Evolutionary conservation across 2,888 invertebrate species (phyloP).

Genomic region (Zygaena filipendulae): DNA sequence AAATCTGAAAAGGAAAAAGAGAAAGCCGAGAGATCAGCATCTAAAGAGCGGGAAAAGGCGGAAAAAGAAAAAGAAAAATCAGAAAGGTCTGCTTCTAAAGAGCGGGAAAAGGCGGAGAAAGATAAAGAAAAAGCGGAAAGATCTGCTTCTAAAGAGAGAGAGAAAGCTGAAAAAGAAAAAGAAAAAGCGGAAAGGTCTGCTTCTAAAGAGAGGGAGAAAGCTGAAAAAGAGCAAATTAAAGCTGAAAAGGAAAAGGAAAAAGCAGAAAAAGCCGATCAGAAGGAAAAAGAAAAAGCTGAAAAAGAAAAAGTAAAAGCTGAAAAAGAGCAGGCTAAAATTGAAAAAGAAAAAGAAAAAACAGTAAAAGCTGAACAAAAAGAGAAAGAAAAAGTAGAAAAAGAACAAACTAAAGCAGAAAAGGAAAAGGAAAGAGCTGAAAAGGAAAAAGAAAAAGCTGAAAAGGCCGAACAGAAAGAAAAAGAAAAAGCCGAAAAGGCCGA

Average conservation of each 20-base stretch:
- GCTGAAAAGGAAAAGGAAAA: constrained; percentile 5
- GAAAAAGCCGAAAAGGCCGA: constrained; percentile 8
- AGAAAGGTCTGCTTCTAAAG: constrained; percentile 2
- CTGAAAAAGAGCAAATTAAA: not conserved
- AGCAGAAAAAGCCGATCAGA: constrained; percentile 1
- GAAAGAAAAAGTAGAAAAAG: constrained; percentile 4
- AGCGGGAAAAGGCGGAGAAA: not conserved
- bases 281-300: constrained; percentile 4
- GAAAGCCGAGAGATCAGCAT: constrained; percentile 7
- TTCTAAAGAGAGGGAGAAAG: constrained; percentile 3
- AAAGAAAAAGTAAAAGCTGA: constrained; percentile 6
- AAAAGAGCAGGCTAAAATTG: not conserved
- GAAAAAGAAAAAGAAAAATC: constrained; percentile 5
- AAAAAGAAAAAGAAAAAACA: constrained; percentile 3
- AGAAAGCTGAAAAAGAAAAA: constrained; percentile 1
- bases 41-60: constrained; percentile 9
- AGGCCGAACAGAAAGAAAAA: constrained; percentile 7
- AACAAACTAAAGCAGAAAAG: constrained; percentile 1
- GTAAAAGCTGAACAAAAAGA: constrained; percentile 3
- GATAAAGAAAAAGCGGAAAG: constrained; percentile 3
- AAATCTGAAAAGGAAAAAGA: constrained; percentile 8
- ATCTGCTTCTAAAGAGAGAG: not conserved
- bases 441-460: constrained; percentile 7
- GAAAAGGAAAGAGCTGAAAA: constrained; percentile 11
- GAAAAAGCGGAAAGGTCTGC: constrained; percentile 4